A percentile compares a stretch with the other conserved stretches of the same genome.
Conservation (phyloP, 2,113 vertebrate species). For the Phasianus colchicus region DNA sequence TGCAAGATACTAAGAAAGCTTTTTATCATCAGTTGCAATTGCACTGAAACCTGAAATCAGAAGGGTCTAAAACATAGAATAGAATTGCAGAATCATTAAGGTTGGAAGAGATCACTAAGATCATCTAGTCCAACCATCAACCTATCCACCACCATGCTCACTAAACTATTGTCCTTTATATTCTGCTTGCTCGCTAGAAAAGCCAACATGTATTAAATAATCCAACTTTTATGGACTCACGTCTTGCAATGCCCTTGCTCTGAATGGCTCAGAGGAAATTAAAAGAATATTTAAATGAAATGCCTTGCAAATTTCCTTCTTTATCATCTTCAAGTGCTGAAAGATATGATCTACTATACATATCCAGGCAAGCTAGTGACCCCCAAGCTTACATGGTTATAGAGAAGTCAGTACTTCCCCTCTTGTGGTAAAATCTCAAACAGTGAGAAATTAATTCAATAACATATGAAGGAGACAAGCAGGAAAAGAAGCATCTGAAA, state of each 20-base stretch:
- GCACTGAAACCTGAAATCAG: fast-evolving
- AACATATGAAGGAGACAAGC: background rate
- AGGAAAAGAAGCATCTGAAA: background rate
- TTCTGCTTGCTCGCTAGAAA: background rate
- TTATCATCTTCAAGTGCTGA: background rate
- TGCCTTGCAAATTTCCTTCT: background rate
- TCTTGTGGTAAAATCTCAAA: background rate
- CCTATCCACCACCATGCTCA: too few relatives aligned
- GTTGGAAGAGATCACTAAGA: too few relatives aligned
- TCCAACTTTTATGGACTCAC: background rate
- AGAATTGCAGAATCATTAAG: too few relatives aligned
- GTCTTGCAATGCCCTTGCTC: background rate
- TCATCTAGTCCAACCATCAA: too few relatives aligned
- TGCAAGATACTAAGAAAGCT: background rate
- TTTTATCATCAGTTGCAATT: background rate
- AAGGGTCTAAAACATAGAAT: background rate
- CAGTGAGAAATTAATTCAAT: background rate
- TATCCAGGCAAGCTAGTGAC: background rate
- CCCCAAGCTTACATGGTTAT: background rate
- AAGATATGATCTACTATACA: background rate
- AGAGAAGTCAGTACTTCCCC: background rate
- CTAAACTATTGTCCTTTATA: background rate
- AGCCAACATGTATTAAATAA: background rate
- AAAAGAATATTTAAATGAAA: background rate
- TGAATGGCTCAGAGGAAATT: background rate